phyloP scores from a whole-genome alignment of 2,888 invertebrate species.

The Tiliacea aurago region DNA sequence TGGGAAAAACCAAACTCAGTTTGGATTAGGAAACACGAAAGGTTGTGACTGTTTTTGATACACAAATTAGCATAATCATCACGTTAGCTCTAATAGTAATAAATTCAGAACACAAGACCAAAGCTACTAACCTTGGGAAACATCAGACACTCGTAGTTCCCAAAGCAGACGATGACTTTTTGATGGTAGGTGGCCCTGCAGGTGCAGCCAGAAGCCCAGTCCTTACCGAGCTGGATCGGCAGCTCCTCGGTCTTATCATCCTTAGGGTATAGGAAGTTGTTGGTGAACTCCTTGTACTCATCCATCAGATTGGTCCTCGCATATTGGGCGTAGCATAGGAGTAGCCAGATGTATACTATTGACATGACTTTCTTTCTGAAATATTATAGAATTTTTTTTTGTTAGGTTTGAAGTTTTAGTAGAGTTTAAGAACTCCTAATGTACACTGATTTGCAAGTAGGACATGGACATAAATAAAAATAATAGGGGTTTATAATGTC shows the following conservation, averaged over 20 bases:
- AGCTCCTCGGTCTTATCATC: conserved; percentile 73
- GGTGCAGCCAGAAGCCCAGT: conserved; percentile 85
- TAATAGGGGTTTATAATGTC: no score
- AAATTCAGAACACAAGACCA: not conserved
- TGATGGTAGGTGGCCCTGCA: conserved; percentile 83
- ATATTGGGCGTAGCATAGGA: conserved; percentile 82
- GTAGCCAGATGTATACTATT: conserved; percentile 81
- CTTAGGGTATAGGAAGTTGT: conserved; percentile 73
- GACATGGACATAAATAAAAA: no score
- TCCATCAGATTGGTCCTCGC: conserved; percentile 78
- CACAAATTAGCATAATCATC: not conserved
- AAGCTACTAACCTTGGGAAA: conserved; percentile 84
- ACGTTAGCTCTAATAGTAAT: not conserved
- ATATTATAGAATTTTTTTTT: conserved; percentile 19
- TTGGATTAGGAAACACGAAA: not conserved
- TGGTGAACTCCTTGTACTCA: conserved; percentile 78
- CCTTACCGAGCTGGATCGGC: conserved; percentile 80
- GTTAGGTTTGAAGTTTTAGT: no score
- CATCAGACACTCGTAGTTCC: conserved; percentile 85
- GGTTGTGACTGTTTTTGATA: not conserved
- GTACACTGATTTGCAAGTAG: no score
- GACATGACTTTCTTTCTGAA: conserved; percentile 71
- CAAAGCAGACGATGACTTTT: conserved; percentile 87
- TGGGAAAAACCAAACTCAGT: not conserved
- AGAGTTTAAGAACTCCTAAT: no score